These are phyloP conservation scores for Tyrannus savana DNA, from an alignment of 2,113 vertebrate species.

Conservation along the genomic window DNA sequence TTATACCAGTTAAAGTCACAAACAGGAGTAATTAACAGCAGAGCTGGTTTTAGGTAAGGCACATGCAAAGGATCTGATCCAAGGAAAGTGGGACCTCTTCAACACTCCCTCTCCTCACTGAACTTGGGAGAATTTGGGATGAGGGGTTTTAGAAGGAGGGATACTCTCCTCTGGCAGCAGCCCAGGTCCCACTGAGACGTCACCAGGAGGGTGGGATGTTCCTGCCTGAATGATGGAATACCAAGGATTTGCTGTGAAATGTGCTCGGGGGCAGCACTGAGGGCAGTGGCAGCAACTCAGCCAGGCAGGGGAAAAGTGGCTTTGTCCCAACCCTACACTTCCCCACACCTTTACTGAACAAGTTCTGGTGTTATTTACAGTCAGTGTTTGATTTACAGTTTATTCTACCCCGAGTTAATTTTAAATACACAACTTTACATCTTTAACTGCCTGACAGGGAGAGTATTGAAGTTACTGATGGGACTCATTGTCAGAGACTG, in stretches of 20 bases:
- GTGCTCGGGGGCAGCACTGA: not conserved
- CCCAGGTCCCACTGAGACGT: not conserved
- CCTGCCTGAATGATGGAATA: not conserved
- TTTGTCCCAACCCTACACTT: not conserved
- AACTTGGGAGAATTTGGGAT: not conserved
- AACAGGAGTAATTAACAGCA: not conserved
- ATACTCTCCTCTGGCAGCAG: not conserved
- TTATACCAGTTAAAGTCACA: not conserved
- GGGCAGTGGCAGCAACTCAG: not conserved
- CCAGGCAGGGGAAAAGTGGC: not conserved
- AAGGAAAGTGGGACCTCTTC: fast-evolving
- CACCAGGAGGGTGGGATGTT: too few species aligned
- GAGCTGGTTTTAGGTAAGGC: not conserved
- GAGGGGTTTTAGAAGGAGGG: not conserved
- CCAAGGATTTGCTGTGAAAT: not conserved
- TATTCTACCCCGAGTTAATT: not conserved
- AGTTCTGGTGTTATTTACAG: not conserved
- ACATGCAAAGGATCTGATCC: not conserved
- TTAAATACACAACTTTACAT: not conserved
- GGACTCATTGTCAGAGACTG: not conserved
- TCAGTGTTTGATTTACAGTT: not conserved
- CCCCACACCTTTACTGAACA: too few species aligned
- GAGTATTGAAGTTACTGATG: not conserved
- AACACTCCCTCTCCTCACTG: not conserved
- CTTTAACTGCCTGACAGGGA: not conserved